These are phyloP conservation scores for Craniophora ligustri DNA, from an alignment of 2,888 invertebrate genomes.

Conservation along the genomic window DNA sequence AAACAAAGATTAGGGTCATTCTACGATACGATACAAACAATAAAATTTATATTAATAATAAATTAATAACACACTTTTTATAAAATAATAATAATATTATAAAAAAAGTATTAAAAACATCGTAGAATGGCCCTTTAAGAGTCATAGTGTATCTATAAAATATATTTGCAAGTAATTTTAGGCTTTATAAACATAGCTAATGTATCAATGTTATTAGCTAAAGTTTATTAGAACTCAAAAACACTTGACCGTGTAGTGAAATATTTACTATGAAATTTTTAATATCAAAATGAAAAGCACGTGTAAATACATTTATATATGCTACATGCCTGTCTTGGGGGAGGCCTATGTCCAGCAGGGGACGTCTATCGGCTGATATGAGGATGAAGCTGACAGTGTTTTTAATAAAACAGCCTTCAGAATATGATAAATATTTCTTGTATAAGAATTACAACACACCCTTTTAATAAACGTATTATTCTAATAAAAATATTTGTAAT, in stretches of 20 bases:
- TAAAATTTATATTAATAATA: neutral
- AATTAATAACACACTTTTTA: neutral
- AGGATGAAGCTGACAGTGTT: too few relatives aligned
- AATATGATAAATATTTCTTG: too few relatives aligned
- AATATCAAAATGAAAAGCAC: neutral
- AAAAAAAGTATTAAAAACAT: neutral
- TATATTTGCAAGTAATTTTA: neutral
- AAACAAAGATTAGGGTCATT: slow-evolving; percentile 42
- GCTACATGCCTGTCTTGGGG: neutral
- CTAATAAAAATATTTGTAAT: too few relatives aligned
- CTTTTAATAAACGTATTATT: too few relatives aligned
- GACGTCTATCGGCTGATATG: too few relatives aligned
- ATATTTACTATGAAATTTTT: too few relatives aligned
- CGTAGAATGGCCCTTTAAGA: slow-evolving; percentile 30
- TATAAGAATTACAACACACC: too few relatives aligned
- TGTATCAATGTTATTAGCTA: too few relatives aligned
- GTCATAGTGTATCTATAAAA: neutral
- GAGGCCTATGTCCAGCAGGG: too few relatives aligned
- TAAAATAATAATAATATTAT: neutral
- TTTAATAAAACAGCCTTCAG: too few relatives aligned
- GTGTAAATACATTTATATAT: neutral
- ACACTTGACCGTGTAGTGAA: too few relatives aligned
- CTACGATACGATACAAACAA: slow-evolving; percentile 32
- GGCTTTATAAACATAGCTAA: too few relatives aligned
- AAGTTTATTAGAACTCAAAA: neutral